Base-by-base conservation (phyloP, 1,140 invertebrate genomes). In the Parapsyche elsis region DNA sequence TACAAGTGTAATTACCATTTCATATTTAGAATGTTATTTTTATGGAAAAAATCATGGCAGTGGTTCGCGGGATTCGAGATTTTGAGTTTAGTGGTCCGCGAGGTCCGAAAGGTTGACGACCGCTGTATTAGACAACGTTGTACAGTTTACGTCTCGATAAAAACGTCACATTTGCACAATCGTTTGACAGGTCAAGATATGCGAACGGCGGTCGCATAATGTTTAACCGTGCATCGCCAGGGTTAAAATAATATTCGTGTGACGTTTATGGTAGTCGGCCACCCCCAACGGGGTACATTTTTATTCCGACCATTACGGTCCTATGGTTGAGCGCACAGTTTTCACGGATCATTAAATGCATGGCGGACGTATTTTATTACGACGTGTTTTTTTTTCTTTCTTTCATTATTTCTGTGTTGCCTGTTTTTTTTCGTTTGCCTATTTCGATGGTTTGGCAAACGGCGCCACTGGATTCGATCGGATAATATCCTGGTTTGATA, bases 271-370 rank as follows among this genome's bases (percentile, higher is more conserved):
- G 64, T 16, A 16, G 4, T 26, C 24, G 73, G 14, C 12, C 9
- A 75, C 73, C 24, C 71, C 64, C 24, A 53, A 14, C 61, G 71
- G 73, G 46, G 73, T 75, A 49, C 73, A 75, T 77, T 77, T 77
- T 77, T 77, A 77, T 77, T 77, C 75, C 75, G 30, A 45, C 75
- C 75, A 77, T 77, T 77, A 77, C 75, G 49, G 53, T 64, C 44
- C 21, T 16, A 64, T 64, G 75, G 75, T 46, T 46, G 75, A 77
- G 75, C 75, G 75, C 46, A 64, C 75, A 75, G 75, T 77, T 77
- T 77, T 57, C 75, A 77, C 75, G 75, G 75, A 77, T 77, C 75
- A 77, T 77, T 77, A 64, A 77, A 64, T 64, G 57, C 75, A 21
- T 23, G 75, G 53, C 38, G 71, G 71, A 73, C 64, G 64, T 67